Evolutionary conservation across 2,797 vertebrate genomes (phyloP).

Genomic region (Smutsia gigantea): DNA sequence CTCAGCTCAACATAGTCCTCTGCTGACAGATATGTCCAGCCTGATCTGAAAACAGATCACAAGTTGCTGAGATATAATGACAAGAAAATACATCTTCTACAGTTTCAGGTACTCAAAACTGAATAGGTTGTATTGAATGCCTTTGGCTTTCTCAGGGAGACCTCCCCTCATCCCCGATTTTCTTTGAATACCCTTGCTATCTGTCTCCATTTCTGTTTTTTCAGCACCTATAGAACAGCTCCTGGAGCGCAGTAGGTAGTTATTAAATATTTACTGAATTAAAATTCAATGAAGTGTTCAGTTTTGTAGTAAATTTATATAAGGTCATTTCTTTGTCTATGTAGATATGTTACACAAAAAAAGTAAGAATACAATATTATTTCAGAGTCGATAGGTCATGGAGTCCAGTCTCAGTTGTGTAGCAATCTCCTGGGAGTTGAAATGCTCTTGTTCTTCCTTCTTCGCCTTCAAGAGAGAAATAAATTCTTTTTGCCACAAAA

Average conservation of each 20-base stretch:
- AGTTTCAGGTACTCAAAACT: not conserved
- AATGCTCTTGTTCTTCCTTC: slow-evolving; percentile 21
- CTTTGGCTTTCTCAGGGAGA: not conserved
- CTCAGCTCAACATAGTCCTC: not conserved
- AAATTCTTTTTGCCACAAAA: slow-evolving; percentile 73
- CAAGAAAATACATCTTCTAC: not conserved
- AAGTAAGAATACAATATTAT: not conserved
- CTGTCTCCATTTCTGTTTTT: not conserved
- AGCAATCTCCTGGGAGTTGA: slow-evolving; percentile 61
- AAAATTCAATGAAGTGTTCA: not conserved
- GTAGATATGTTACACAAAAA: not conserved
- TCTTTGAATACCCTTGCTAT: not conserved
- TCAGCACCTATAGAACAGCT: not conserved
- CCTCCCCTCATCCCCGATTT: not conserved
- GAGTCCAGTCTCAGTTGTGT: not conserved
- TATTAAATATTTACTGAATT: slow-evolving; percentile 29
- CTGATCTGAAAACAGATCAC: not conserved
- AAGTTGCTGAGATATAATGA: not conserved
- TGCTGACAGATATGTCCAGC: not conserved
- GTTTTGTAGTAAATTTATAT: not conserved
- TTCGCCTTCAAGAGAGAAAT: slow-evolving; percentile 61
- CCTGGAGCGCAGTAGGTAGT: not conserved
- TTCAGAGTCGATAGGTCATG: not conserved
- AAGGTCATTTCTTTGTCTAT: not conserved
- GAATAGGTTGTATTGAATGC: not conserved